Evolutionary conservation across 2,797 vertebrate genomes (phyloP).

Genomic region (Euphonia xanthogaster): DNA sequence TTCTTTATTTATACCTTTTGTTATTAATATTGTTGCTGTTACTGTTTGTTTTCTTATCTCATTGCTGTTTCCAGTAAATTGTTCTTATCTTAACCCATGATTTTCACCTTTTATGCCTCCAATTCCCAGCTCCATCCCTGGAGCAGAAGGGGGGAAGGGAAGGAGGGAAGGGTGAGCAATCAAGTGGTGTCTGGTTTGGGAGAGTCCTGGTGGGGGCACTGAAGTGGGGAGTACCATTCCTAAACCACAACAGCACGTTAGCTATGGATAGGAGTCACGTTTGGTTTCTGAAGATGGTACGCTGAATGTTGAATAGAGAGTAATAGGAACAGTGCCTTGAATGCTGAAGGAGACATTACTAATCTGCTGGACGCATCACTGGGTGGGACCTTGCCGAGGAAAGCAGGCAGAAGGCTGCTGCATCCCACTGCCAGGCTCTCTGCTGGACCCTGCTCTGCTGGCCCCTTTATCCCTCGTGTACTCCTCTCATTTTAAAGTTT

Average conservation of each 20-base stretch:
- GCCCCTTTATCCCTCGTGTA: background rate
- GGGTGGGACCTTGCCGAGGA: rapidly evolving
- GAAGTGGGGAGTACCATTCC: background rate
- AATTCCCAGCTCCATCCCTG: background rate
- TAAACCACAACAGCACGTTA: background rate
- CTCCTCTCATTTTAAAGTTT: background rate
- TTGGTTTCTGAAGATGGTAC: background rate
- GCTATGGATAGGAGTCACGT: background rate
- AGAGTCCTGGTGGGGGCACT: background rate
- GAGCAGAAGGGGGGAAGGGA: background rate
- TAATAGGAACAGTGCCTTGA: background rate
- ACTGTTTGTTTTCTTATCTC: background rate
- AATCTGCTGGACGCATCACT: background rate
- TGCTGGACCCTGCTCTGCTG: background rate
- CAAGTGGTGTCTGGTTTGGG: background rate
- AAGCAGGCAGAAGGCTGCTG: background rate
- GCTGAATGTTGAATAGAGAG: background rate
- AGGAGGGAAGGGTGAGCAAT: background rate
- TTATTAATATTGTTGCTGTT: background rate
- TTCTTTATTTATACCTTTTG: background rate
- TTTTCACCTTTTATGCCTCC: background rate
- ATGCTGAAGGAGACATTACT: background rate
- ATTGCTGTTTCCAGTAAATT: background rate
- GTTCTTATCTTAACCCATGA: background rate
- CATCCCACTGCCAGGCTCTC: background rate